Evolutionary conservation across 1,140 invertebrate species (phyloP).

Genomic region (Nymphalis io): DNA sequence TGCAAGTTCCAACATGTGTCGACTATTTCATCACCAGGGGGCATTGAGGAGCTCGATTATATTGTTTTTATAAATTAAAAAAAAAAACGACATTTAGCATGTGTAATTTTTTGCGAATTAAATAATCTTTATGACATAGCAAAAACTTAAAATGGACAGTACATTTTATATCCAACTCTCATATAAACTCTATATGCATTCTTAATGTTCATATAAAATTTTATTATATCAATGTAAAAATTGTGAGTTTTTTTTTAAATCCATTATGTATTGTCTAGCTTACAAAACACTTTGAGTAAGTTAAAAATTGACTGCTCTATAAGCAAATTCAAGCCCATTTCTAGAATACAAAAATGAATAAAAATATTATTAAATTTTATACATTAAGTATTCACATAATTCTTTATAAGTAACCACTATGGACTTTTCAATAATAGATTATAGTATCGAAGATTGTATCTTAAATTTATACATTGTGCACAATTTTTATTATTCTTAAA

Average conservation of each 20-base stretch:
- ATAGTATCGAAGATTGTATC: neutral
- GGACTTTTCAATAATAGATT: constrained; percentile 11
- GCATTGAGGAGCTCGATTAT: neutral
- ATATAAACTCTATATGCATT: too few relatives aligned
- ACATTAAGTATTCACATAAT: constrained; percentile 18
- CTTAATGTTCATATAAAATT: too few relatives aligned
- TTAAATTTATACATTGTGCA: constrained; percentile 3
- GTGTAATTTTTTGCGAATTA: neutral
- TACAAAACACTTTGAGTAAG: too few relatives aligned
- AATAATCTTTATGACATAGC: neutral
- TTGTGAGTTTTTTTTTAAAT: too few relatives aligned
- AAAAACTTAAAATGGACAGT: too few relatives aligned
- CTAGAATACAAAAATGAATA: constrained; percentile 4
- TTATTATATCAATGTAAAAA: too few relatives aligned
- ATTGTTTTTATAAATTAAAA: constrained; percentile 3
- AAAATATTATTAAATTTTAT: constrained; percentile 21
- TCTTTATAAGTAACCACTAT: constrained; percentile 23
- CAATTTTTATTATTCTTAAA: constrained; percentile 12
- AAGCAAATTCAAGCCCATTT: neutral
- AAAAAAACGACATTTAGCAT: neutral
- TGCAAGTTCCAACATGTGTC: constrained; percentile 15
- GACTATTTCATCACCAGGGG: neutral
- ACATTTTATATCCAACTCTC: neutral
- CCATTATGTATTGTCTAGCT: too few relatives aligned
- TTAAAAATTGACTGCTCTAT: neutral